A percentile compares a stretch with the other conserved stretches of the same genome.
Evolutionary conservation across 2,113 vertebrate species (phyloP).

Genomic region (Dolichotis patagonum): DNA sequence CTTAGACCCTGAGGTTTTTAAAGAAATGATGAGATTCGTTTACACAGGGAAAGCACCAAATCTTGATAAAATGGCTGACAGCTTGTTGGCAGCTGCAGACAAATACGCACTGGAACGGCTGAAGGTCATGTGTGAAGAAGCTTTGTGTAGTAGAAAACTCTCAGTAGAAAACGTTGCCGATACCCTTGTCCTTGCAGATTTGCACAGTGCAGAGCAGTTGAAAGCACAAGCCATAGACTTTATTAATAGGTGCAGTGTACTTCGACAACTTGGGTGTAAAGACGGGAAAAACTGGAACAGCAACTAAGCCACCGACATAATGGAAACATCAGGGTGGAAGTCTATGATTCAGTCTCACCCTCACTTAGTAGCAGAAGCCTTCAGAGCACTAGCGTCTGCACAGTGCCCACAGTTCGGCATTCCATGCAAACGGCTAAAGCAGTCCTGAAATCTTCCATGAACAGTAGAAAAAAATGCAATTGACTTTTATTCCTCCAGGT

Average conservation of each 20-base stretch:
- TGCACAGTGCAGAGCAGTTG: slow-evolving; percentile 99
- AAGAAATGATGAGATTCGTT: slow-evolving; percentile 96
- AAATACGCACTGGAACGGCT: slow-evolving; percentile 99
- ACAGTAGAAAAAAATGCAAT: slow-evolving; percentile 87
- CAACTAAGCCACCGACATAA: slow-evolving; percentile 97
- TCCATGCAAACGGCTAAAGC: slow-evolving; percentile 98
- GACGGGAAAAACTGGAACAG: slow-evolving; percentile 99
- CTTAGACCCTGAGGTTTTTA: slow-evolving; percentile 94
- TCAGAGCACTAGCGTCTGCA: slow-evolving; percentile 96
- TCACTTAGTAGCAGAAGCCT: slow-evolving; percentile 99
- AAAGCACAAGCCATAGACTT: slow-evolving; percentile 99
- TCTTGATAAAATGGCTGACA: slow-evolving; percentile 94
- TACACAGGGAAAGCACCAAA: slow-evolving; percentile 94
- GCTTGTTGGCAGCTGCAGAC: slow-evolving; percentile 94
- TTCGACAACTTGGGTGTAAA: slow-evolving; percentile 99
- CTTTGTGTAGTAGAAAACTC: slow-evolving; percentile 98
- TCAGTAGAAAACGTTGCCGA: slow-evolving; percentile 99
- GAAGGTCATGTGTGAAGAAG: slow-evolving; percentile 99
- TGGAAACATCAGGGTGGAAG: slow-evolving; percentile 99
- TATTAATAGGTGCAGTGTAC: slow-evolving; percentile 99
- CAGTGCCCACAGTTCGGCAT: slow-evolving; percentile 98
- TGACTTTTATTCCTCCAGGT: slow-evolving; percentile 89
- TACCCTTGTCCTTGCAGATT: slow-evolving; percentile 99
- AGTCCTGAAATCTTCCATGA: slow-evolving; percentile 92
- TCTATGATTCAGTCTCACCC: slow-evolving; percentile 99